Evolutionary conservation across 1,140 invertebrate genomes (phyloP), one percentile per base, ranked within the genome.

Genomic region (roundworm (Caenorhabditis elegans)): DNA sequence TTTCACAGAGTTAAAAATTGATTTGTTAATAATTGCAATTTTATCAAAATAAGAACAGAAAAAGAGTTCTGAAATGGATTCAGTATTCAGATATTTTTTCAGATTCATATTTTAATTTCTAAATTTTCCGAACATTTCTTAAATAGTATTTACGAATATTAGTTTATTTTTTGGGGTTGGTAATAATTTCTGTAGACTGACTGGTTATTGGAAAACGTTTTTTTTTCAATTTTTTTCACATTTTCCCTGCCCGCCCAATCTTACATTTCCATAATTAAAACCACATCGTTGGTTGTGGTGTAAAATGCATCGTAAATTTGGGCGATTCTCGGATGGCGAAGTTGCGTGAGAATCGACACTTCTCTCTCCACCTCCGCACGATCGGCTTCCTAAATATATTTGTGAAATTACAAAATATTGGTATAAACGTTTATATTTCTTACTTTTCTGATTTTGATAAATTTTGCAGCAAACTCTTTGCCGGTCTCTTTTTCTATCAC

Each of bases 261-360:
- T 94, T 92, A 92, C 92, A 92, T 89, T 88, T 93, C 92, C 75
- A 92, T 89, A 31, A 93, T 90, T 1, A 92, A 88, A 65, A 92
- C 91, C 51, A 92, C 91, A 76, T 92, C 90, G 28, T 88, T 86
- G 19, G 93, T 93, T 88, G 87, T 88, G 24, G 89, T 91, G 51
- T 92, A 91, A 85, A 90, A 92, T 22, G 92, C 92, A 65, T 92
- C 92, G 86, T 92, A 91, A 28, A 93, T 89, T 80, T 90, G 91
- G 78, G 92, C 92, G 47, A 92, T 91, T 81, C 92, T 92, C 24
- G 90, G 87, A 87, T 93, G 92, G 28, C 91, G 88, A 48, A 93
- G 87, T 76, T 90, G 85, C 49, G 86, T 88, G 76, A 94, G 88
- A 46, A 93, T 91, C 34, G 90, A 82, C 6, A 88, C 87, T 86